These are phyloP conservation scores for Chaetodon auriga DNA, from an alignment of 2,113 vertebrate species.

Conservation along the genomic window DNA sequence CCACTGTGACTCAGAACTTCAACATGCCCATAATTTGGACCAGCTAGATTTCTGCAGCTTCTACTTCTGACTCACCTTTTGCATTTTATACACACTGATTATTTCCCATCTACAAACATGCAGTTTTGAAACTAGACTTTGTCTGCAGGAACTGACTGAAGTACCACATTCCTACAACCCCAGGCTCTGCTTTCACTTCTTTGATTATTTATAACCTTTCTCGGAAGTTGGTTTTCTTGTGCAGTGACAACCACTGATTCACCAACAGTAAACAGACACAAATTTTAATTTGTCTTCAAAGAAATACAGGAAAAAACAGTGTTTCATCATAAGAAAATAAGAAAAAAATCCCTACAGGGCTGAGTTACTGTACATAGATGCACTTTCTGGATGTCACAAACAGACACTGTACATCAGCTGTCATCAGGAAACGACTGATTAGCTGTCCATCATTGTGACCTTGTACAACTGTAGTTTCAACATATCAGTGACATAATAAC, in stretches of 20 bases:
- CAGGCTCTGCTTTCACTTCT: neutral
- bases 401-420: slow-evolving; percentile 12
- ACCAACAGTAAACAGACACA: slow-evolving; percentile 49
- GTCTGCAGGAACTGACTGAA: neutral
- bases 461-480: neutral
- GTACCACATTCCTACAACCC: neutral
- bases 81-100: neutral
- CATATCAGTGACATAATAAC: slow-evolving; percentile 16
- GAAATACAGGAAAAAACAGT: slow-evolving; percentile 64
- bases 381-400: slow-evolving; percentile 6
- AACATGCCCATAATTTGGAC: neutral
- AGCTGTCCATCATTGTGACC: neutral
- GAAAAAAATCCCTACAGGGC: slow-evolving; percentile 27
- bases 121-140: neutral
- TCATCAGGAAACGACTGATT: neutral
- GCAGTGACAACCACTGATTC: neutral
- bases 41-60: neutral
- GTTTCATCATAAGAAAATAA: slow-evolving; percentile 57
- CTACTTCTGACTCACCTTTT: neutral
- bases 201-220: neutral
- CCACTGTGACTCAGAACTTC: neutral
- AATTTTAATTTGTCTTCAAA: slow-evolving; percentile 63
- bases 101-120: neutral
- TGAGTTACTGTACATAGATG: slow-evolving; percentile 33
- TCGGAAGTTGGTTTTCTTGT: neutral